These are phyloP conservation scores for Neodiprion fabricii DNA, from an alignment of 1,140 invertebrate species.

Conservation along the genomic window DNA sequence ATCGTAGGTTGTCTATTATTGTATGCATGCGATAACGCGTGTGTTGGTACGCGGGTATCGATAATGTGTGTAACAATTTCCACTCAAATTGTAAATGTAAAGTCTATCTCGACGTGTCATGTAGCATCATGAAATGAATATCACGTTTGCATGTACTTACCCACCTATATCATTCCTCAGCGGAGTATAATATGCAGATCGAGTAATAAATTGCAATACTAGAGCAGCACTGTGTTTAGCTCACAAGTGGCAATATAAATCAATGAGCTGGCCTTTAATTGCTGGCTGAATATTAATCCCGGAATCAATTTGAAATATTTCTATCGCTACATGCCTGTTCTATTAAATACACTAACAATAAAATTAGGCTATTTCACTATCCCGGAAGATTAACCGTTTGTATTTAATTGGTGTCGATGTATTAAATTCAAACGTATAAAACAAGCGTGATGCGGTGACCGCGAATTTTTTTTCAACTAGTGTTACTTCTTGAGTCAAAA, in stretches of 20 bases:
- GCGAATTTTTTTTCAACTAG: no score
- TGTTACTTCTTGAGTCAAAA: no score
- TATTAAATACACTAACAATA: no score
- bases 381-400: no score
- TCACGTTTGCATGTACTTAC: no score
- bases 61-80: neutral
- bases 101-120: neutral
- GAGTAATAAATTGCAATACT: conserved; percentile 1
- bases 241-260: neutral
- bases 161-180: neutral
- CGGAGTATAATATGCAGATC: neutral
- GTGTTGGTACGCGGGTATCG: neutral
- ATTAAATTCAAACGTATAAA: no score
- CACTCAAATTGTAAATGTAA: neutral
- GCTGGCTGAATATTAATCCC: neutral
- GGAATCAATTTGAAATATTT: neutral
- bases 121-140: neutral
- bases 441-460: no score
- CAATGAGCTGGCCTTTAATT: neutral
- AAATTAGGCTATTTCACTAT: no score
- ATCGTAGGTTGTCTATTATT: neutral
- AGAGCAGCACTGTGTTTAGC: neutral
- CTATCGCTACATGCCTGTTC: neutral
- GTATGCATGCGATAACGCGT: neutral
- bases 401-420: no score